Percentiles rank a stretch among this genome's conserved stretches.
Evolutionary conservation across 2,113 vertebrate genomes (phyloP).

Genomic region (Catharus fuscescens): DNA sequence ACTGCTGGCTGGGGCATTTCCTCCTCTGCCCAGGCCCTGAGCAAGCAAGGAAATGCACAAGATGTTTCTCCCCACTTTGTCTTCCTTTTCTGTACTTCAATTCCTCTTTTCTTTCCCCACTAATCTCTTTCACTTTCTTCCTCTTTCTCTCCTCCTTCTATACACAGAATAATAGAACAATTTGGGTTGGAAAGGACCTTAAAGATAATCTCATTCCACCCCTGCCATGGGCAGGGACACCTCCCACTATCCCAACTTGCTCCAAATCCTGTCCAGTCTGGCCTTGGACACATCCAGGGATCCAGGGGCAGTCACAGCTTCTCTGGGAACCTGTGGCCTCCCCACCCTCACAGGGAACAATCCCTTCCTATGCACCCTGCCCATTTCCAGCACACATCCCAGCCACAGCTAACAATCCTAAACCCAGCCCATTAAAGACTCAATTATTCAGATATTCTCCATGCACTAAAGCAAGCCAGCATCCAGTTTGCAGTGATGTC

Average conservation of each 20-base stretch:
- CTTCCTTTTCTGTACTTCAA: not conserved
- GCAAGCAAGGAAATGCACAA: not conserved
- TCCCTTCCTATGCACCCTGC: not conserved
- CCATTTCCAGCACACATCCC: not conserved
- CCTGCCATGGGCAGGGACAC: not conserved
- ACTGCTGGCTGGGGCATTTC: not conserved
- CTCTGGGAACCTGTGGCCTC: not conserved
- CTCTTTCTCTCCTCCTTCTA: not conserved
- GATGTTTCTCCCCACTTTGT: not conserved
- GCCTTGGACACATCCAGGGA: not conserved
- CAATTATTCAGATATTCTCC: not conserved
- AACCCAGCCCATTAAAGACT: not conserved
- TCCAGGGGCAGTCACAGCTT: not conserved
- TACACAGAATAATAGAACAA: not conserved
- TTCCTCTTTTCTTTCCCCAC: not conserved
- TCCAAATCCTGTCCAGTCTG: not conserved
- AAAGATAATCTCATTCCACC: not conserved
- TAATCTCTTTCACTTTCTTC: not conserved
- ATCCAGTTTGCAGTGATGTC: not conserved
- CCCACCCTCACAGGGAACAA: not conserved
- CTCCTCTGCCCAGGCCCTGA: not conserved
- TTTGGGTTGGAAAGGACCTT: not conserved
- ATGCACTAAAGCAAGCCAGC: not conserved
- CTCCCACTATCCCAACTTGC: accelerated
- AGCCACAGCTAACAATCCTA: not conserved